phyloP scores from a whole-genome alignment of 2,797 vertebrate species.

The Xerus rutilus region DNA sequence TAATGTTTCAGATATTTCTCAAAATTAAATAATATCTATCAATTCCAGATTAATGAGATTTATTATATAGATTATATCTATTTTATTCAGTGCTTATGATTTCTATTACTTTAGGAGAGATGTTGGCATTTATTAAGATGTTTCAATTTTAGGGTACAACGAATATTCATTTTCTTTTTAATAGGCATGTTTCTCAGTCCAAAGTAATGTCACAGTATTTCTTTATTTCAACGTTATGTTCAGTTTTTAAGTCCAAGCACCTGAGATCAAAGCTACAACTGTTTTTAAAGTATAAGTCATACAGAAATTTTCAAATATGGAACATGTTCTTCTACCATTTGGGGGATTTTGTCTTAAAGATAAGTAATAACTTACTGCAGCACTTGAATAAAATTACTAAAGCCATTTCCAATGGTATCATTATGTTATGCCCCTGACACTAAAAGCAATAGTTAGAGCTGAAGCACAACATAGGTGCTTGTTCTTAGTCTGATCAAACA shows the following conservation, averaged over 20 bases:
- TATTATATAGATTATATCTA: not conserved
- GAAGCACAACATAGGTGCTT: slow-evolving; percentile 83
- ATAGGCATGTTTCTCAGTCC: slow-evolving; percentile 43
- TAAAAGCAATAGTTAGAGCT: slow-evolving; percentile 75
- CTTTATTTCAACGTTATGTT: slow-evolving; percentile 72
- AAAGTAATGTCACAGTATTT: slow-evolving; percentile 48
- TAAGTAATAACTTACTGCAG: slow-evolving; percentile 76
- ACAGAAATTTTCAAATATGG: slow-evolving; percentile 68
- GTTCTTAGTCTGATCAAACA: slow-evolving; percentile 88
- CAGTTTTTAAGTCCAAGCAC: slow-evolving; percentile 62
- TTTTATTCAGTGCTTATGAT: slow-evolving; percentile 41
- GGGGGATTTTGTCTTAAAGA: slow-evolving; percentile 68
- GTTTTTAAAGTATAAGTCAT: slow-evolving; percentile 33
- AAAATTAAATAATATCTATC: slow-evolving; percentile 52
- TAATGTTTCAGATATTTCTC: slow-evolving; percentile 56
- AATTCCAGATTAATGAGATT: slow-evolving; percentile 57
- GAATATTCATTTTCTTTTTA: slow-evolving; percentile 71
- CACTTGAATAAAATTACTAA: slow-evolving; percentile 77
- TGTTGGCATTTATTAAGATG: slow-evolving; percentile 36
- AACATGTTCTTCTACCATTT: slow-evolving; percentile 48
- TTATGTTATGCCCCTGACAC: slow-evolving; percentile 79
- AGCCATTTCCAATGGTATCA: slow-evolving; percentile 81
- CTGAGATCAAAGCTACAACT: not conserved
- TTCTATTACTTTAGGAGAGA: slow-evolving; percentile 51
- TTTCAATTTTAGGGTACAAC: not conserved